Conservation (phyloP, 2,113 vertebrate genomes). For the Lophochroa leadbeateri region DNA sequence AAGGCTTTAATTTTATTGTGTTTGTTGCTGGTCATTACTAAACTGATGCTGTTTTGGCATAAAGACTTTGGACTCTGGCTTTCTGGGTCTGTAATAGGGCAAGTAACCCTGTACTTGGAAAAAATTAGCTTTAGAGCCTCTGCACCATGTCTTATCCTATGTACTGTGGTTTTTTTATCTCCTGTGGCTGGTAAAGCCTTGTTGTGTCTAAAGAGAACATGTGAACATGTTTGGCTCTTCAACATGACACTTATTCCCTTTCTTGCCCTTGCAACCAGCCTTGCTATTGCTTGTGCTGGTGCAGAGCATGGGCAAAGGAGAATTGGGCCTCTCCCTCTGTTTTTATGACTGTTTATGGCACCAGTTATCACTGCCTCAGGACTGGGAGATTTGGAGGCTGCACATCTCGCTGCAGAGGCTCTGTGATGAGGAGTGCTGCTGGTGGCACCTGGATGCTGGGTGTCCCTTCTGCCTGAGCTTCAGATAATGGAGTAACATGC, state of each 20-base stretch:
- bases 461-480: neutral
- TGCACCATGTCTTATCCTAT: neutral
- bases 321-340: accelerated
- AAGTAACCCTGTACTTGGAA: neutral
- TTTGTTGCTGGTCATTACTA: neutral
- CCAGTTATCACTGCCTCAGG: neutral
- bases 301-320: neutral
- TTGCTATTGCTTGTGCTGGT: neutral
- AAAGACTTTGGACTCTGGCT: neutral
- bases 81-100: neutral
- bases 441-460: neutral
- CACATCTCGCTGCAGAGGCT: neutral
- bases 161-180: neutral
- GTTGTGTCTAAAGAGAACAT: neutral
- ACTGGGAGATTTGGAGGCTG: neutral
- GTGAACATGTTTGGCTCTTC: neutral
- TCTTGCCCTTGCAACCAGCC: neutral
- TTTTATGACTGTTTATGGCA: neutral
- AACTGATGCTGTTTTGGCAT: neutral
- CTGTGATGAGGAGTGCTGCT: neutral
- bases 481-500: neutral
- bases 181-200: neutral
- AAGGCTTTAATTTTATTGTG: neutral
- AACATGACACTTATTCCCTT: neutral
- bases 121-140: neutral